These are phyloP conservation scores for Fragum fragum DNA, from an alignment of 2,888 invertebrate species.

Conservation along the genomic window DNA sequence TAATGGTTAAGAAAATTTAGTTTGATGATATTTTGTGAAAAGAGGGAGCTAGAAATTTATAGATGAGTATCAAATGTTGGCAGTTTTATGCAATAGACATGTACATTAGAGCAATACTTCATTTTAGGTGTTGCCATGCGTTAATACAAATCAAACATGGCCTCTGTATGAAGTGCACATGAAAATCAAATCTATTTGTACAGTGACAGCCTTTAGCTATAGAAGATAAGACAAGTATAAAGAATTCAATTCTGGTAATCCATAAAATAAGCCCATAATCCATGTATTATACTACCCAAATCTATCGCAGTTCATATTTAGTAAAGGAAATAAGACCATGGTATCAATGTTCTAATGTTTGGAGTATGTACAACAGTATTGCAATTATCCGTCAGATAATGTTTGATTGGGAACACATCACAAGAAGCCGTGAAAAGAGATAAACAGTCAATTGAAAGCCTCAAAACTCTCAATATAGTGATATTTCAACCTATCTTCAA, in stretches of 20 bases:
- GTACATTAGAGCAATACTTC: too few species aligned
- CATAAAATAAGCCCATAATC: conserved; percentile 28
- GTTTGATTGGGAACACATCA: conserved; percentile 23
- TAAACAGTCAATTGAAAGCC: conserved; percentile 29
- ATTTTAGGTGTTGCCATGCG: too few species aligned
- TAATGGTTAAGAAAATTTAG: too few species aligned
- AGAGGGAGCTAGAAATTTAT: too few species aligned
- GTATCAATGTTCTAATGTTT: neutral
- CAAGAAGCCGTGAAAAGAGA: conserved; percentile 29
- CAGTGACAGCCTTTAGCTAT: conserved; percentile 16
- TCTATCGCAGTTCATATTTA: conserved; percentile 12
- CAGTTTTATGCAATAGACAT: too few species aligned
- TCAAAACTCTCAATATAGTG: conserved; percentile 10
- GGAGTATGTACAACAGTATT: neutral
- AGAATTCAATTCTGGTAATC: conserved; percentile 28
- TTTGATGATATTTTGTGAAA: too few species aligned
- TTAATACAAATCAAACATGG: neutral
- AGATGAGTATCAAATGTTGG: too few species aligned
- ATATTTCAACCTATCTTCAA: conserved; percentile 13
- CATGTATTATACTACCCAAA: conserved; percentile 4
- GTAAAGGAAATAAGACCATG: neutral
- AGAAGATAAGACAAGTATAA: conserved; percentile 28
- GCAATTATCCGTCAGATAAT: conserved; percentile 15
- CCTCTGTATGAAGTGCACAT: neutral
- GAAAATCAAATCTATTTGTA: conserved; percentile 16